A percentile compares a stretch with the other conserved stretches of the same genome.
phyloP scores from a whole-genome alignment of 92 coral and sea anemone species.

The Scolanthus callimorphus region DNA sequence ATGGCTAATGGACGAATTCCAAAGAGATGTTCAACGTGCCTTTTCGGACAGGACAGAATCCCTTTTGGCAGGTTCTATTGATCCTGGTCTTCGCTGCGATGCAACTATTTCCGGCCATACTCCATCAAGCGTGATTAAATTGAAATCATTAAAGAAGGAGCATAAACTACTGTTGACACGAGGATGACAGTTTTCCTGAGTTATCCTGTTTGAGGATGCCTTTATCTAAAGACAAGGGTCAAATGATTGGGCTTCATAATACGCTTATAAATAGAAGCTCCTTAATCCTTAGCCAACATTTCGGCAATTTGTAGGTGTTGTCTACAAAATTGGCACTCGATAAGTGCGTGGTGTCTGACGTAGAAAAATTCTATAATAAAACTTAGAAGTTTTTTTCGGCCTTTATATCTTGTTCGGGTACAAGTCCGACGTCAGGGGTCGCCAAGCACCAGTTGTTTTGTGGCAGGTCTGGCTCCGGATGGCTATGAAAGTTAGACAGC shows the following conservation, averaged over 20 bases:
- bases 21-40: neutral
- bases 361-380: neutral
- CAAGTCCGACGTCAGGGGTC: too few relatives aligned
- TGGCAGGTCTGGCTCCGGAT: too few relatives aligned
- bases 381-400: neutral
- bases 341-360: neutral
- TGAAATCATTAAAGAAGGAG: conserved; percentile 50
- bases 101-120: conserved; percentile 72
- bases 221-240: conserved; percentile 12
- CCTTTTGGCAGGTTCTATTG: too few relatives aligned
- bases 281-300: too few relatives aligned
- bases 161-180: conserved; percentile 40
- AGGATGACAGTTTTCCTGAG: conserved; percentile 60
- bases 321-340: neutral
- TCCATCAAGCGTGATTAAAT: conserved; percentile 56
- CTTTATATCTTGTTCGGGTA: too few relatives aligned
- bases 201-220: conserved; percentile 64
- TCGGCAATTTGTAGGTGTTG: too few relatives aligned
- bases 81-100: too few relatives aligned
- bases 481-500: too few relatives aligned
- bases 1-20: conserved; percentile 23
- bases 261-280: neutral
- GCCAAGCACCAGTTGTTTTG: too few relatives aligned
- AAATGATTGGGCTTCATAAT: conserved; percentile 10
- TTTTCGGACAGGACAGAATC: conserved; percentile 12